A percentile compares a stretch with the other conserved stretches of the same genome.
These are phyloP conservation scores for Drosophila ochracea DNA, from an alignment of 2,888 invertebrate genomes.

Conservation along the genomic window DNA sequence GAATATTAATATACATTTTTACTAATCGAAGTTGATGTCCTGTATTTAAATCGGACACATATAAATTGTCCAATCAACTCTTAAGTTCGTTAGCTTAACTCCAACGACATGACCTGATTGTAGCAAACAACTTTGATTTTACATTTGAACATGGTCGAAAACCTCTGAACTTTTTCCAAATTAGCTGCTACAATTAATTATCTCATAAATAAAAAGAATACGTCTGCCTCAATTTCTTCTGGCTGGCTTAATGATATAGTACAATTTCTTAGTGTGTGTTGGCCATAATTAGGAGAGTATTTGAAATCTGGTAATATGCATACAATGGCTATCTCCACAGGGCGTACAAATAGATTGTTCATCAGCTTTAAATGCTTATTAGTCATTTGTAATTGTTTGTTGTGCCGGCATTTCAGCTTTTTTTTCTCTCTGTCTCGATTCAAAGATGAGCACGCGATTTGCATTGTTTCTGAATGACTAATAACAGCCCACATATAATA, in stretches of 20 bases:
- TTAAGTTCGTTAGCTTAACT: background rate
- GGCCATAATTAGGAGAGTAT: slow-evolving; percentile 11
- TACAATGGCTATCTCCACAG: slow-evolving; percentile 11
- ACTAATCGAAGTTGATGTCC: background rate
- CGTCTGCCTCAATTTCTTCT: slow-evolving; percentile 4
- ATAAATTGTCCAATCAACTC: background rate
- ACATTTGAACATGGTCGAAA: background rate
- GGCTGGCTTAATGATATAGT: background rate
- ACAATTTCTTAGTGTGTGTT: background rate
- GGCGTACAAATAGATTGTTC: slow-evolving; percentile 10
- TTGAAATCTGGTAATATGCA: slow-evolving; percentile 1
- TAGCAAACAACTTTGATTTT: background rate
- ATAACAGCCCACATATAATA: slow-evolving; percentile 15
- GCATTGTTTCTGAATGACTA: slow-evolving; percentile 39
- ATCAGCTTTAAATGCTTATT: slow-evolving; percentile 15
- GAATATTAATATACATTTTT: background rate
- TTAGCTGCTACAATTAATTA: slow-evolving; percentile 4
- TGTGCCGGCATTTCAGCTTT: slow-evolving; percentile 30
- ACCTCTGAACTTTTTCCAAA: background rate
- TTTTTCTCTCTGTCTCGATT: background rate
- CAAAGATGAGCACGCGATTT: slow-evolving; percentile 30
- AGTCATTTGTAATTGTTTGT: slow-evolving; percentile 34
- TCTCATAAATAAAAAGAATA: background rate
- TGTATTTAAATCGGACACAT: background rate
- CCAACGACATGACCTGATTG: slow-evolving; percentile 17